Percentiles rank a stretch among this genome's conserved stretches.
Evolutionary conservation across 2,113 vertebrate genomes (phyloP).

Genomic region (Pelodiscus sinensis): DNA sequence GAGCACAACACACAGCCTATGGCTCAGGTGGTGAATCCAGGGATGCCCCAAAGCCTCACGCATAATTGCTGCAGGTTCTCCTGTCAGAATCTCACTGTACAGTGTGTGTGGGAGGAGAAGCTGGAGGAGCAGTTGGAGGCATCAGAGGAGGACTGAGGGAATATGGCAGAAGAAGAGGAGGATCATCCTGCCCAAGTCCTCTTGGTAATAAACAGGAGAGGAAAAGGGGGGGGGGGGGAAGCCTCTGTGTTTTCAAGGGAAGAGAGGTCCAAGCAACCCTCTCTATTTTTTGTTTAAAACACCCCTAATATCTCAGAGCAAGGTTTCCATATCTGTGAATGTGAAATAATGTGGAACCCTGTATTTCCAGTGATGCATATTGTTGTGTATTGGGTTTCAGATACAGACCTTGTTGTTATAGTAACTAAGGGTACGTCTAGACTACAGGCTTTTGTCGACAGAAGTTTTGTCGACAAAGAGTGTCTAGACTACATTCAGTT

Average conservation of each 20-base stretch:
- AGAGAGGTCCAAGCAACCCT: not conserved
- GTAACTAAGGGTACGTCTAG: too few species aligned
- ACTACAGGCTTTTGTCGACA: too few species aligned
- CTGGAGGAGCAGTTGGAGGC: not conserved
- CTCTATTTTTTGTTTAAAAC: not conserved
- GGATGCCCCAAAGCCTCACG: too few species aligned
- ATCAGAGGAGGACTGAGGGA: too few species aligned
- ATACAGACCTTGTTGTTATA: too few species aligned
- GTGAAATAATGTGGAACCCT: not conserved
- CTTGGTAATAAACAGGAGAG: not conserved
- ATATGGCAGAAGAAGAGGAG: not conserved
- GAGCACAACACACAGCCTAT: not conserved
- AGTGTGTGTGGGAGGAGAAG: not conserved
- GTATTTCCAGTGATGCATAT: not conserved
- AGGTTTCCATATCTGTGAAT: not conserved
- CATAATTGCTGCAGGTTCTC: not conserved
- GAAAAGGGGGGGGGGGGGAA: not conserved
- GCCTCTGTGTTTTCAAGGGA: not conserved
- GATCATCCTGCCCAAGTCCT: not conserved
- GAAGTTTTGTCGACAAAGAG: too few species aligned
- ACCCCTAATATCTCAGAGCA: not conserved
- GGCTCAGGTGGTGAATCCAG: too few species aligned
- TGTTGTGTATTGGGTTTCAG: too few species aligned
- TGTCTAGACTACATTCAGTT: too few species aligned
- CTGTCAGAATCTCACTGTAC: not conserved